Base-by-base conservation (phyloP, 2,888 invertebrate species). In the Graphium colonna region DNA sequence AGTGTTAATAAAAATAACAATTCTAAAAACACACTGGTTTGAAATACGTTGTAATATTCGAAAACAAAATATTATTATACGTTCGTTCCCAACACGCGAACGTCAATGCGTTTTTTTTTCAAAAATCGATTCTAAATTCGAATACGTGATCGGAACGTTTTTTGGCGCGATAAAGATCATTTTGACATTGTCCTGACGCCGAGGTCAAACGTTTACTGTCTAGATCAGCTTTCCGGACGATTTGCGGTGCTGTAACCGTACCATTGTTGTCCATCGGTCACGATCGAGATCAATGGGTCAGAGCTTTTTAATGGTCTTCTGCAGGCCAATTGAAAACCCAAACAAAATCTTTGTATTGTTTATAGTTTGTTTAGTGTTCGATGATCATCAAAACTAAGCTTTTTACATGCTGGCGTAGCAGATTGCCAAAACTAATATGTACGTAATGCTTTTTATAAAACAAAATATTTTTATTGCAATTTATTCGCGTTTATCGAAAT, bases 251-350 rank as follows among this genome's bases (percentile, higher is more conserved):
- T 56, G 68, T 77, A 75, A 77, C 63, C 64, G 61, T 59, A 59
- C 69, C 63, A 79, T 82, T 82, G 78, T 79, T 70, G 68, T 68
- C 57, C 67, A 70, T 67, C 65, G 73, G 76, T 82, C 86, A 85
- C 82, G 84, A 83, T 72, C 71, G 68, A 73, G 71, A 71, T 76
- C 79, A 78, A 68, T 79, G 64, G 82, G 73, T 75, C 75, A 77
- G 63, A 72, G 69, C n/a, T 70, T 73, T 62, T 64, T 59, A 61
- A 64, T 60, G 55, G 65, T 63, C 69, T 68, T 68, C 66, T 65
- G 65, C 68, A n/a, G 59, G 51, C n/a, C 59, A 63, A 68, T 60
- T 62, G 63, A 52, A 55, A 52, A 42, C 57, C 51, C 62, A 60
- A 57, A 44, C 53, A 53, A 10, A 48, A 28, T 48, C n/a, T 28